Conservation (phyloP, 2,113 vertebrate species). For the Girardinichthys multiradiatus region DNA sequence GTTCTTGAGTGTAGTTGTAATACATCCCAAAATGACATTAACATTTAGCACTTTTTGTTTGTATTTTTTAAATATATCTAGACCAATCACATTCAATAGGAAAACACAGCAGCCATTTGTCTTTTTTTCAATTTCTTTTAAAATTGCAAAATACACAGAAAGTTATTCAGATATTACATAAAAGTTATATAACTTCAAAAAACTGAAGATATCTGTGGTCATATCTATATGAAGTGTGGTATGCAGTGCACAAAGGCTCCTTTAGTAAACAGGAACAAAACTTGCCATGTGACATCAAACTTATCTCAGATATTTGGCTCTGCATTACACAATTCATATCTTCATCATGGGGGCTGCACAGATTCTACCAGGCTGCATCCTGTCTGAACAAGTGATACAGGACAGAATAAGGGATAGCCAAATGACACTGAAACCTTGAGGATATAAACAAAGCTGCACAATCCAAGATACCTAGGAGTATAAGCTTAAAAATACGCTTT, state of each 20-base stretch:
- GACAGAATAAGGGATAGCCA: background rate
- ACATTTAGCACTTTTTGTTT: no score
- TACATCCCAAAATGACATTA: no score
- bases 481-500: background rate
- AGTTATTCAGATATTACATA: no score
- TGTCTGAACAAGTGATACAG: background rate
- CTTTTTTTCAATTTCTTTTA: no score
- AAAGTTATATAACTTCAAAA: background rate
- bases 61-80: no score
- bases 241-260: background rate
- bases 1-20: no score
- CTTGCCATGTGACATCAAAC: constrained; percentile 12
- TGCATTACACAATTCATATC: background rate
- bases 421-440: background rate
- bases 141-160: no score
- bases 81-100: no score
- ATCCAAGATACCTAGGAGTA: no score
- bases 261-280: background rate
- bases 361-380: background rate
- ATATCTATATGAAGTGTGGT: background rate
- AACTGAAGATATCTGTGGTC: background rate
- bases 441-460: background rate
- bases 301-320: background rate
- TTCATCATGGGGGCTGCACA: background rate
- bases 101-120: no score